Conservation (phyloP, 2,888 invertebrate genomes). For the Coronaproctus castanopsis region DNA sequence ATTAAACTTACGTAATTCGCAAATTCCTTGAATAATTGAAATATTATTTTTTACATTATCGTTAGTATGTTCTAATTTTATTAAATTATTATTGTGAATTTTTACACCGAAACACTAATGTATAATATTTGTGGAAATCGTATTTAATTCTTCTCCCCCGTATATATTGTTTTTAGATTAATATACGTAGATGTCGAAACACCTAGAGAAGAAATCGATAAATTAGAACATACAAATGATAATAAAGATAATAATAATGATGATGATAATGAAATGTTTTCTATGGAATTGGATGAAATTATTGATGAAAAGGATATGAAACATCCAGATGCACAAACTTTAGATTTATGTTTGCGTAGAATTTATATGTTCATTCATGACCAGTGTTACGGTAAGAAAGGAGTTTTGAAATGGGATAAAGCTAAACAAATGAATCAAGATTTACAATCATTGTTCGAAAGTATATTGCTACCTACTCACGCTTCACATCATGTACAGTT, state of each 20-base stretch:
- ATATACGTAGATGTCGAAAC: slow-evolving; percentile 52
- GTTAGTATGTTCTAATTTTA: too few relatives aligned
- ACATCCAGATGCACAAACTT: slow-evolving; percentile 38
- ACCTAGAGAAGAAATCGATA: slow-evolving; percentile 33
- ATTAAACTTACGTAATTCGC: too few relatives aligned
- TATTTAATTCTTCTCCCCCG: too few relatives aligned
- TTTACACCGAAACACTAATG: too few relatives aligned
- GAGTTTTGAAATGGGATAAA: slow-evolving; percentile 33
- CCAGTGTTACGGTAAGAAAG: slow-evolving; percentile 32
- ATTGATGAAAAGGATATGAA: slow-evolving; percentile 25
- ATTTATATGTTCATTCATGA: slow-evolving; percentile 46
- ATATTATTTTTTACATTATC: too few relatives aligned
- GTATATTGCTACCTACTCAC: slow-evolving; percentile 59
- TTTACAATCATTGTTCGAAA: slow-evolving; percentile 39
- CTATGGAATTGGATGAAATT: slow-evolving; percentile 28
- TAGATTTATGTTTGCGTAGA: slow-evolving; percentile 60
- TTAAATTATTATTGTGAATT: too few relatives aligned
- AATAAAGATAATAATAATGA: slow-evolving; percentile 24
- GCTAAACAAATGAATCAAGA: slow-evolving; percentile 36
- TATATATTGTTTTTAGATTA: too few relatives aligned
- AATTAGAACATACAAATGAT: slow-evolving; percentile 29
- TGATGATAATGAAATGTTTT: slow-evolving; percentile 19
- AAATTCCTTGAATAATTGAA: too few relatives aligned
- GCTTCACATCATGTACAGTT: slow-evolving; percentile 62
- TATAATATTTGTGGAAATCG: too few relatives aligned